phyloP scores from a whole-genome alignment of 2,888 invertebrate genomes.

The Conus canariensis region DNA sequence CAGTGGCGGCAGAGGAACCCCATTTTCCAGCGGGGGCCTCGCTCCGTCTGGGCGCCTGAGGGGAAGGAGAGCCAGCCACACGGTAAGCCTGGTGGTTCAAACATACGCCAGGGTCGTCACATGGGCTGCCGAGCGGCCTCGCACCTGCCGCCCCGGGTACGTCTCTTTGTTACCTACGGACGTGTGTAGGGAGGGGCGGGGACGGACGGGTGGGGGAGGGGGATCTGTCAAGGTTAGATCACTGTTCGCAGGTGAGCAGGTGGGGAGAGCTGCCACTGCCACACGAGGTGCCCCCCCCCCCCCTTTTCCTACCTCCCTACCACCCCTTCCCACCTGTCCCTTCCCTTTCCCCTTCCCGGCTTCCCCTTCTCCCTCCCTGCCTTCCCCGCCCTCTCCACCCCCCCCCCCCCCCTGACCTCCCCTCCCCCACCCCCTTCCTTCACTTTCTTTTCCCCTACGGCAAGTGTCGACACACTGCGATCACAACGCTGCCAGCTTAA shows the following conservation, averaged over 20 bases:
- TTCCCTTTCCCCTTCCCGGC: not conserved
- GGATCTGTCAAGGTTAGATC: not conserved
- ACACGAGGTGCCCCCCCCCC: not conserved
- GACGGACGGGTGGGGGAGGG: not conserved
- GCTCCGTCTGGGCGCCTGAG: not conserved
- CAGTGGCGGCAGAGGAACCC: not conserved
- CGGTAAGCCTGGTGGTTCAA: too few relatives aligned
- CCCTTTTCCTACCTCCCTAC: not conserved
- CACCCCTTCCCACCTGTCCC: not conserved
- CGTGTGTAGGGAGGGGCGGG: not conserved
- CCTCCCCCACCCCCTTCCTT: not conserved
- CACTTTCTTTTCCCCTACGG: not conserved
- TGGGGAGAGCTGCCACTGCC: not conserved
- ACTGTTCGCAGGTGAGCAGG: not conserved
- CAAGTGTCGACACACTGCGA: too few relatives aligned
- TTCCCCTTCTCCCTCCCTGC: not conserved
- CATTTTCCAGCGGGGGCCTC: too few relatives aligned
- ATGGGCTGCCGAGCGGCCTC: not conserved
- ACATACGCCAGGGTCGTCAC: not conserved
- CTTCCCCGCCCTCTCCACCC: not conserved
- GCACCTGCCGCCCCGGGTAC: constrained; percentile 35
- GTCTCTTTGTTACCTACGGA: constrained; percentile 40
- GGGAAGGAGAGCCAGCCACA: too few relatives aligned
- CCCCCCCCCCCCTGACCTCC: not conserved
- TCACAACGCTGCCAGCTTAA: not conserved